These are phyloP conservation scores for Hyphantria cunea DNA, from an alignment of 1,140 invertebrate genomes.

Conservation along the genomic window DNA sequence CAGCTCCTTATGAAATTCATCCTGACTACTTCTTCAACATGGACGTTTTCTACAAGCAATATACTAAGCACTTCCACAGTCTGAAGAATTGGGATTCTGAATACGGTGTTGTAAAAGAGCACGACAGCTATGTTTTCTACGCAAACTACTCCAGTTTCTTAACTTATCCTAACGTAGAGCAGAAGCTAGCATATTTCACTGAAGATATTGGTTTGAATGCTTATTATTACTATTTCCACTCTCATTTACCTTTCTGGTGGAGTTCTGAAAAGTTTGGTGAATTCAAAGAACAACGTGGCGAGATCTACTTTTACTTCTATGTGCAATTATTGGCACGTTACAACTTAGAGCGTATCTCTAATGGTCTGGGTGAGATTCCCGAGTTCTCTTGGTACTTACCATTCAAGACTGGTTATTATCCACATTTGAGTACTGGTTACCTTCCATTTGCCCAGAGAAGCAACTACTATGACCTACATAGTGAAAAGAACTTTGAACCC, in stretches of 20 bases:
- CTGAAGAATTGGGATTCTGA: slow-evolving; percentile 52
- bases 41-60: slow-evolving; percentile 84
- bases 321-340: slow-evolving; percentile 86
- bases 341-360: slow-evolving; percentile 86
- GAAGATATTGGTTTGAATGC: slow-evolving; percentile 87
- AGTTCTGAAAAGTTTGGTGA: slow-evolving; percentile 76
- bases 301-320: slow-evolving; percentile 84
- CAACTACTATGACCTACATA: slow-evolving; percentile 55
- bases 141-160: slow-evolving; percentile 82
- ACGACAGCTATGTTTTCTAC: slow-evolving; percentile 67
- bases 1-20: slow-evolving; percentile 84
- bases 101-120: slow-evolving; percentile 74
- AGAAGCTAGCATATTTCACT: slow-evolving; percentile 87
- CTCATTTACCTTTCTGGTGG: slow-evolving; percentile 86
- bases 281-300: slow-evolving; percentile 82
- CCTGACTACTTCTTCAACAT: too few species aligned
- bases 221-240: too few species aligned
- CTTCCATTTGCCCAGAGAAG: slow-evolving; percentile 62
- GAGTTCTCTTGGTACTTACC: slow-evolving; percentile 82
- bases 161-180: slow-evolving; percentile 81
- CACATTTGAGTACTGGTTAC: slow-evolving; percentile 60
- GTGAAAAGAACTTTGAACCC: slow-evolving; percentile 52
- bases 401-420: slow-evolving; percentile 83
- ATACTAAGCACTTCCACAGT: slow-evolving; percentile 83
- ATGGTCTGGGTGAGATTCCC: slow-evolving; percentile 83